Conservation (phyloP, 2,113 vertebrate genomes). For the Fregata magnificens region DNA sequence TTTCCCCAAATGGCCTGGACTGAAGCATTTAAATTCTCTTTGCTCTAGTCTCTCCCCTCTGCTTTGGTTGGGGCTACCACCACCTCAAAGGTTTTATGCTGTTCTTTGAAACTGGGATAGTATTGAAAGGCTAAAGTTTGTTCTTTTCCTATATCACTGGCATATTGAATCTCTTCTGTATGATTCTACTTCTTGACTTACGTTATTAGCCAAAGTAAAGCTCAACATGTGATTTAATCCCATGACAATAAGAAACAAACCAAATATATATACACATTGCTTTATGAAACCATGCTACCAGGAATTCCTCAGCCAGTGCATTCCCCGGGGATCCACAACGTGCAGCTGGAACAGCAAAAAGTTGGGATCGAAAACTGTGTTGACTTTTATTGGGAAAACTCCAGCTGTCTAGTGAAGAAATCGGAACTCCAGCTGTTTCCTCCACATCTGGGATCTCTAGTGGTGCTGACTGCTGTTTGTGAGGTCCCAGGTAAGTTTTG, state of each 20-base stretch:
- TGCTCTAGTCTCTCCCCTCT: background rate
- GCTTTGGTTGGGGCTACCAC: background rate
- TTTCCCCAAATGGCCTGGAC: background rate
- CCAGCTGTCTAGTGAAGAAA: slow-evolving; percentile 12
- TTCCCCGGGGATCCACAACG: background rate
- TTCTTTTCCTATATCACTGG: background rate
- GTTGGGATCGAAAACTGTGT: background rate
- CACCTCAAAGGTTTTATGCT: background rate
- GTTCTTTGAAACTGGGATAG: background rate
- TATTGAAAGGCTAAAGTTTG: background rate
- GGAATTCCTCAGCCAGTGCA: background rate
- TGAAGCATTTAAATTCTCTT: background rate
- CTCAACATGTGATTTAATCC: background rate
- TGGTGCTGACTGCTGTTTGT: background rate
- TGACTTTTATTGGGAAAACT: slow-evolving; percentile 33
- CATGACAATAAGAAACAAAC: background rate
- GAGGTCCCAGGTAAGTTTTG: slow-evolving; percentile 34
- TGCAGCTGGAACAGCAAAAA: slow-evolving; percentile 11
- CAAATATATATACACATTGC: background rate
- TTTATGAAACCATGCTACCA: background rate
- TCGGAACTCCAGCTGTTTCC: slow-evolving; percentile 33
- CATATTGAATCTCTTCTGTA: background rate
- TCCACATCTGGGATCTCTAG: background rate
- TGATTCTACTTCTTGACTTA: background rate
- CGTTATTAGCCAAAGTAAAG: background rate